Evolutionary conservation across 2,888 invertebrate genomes (phyloP).

Genomic region (Drosophila percnosoma): DNA sequence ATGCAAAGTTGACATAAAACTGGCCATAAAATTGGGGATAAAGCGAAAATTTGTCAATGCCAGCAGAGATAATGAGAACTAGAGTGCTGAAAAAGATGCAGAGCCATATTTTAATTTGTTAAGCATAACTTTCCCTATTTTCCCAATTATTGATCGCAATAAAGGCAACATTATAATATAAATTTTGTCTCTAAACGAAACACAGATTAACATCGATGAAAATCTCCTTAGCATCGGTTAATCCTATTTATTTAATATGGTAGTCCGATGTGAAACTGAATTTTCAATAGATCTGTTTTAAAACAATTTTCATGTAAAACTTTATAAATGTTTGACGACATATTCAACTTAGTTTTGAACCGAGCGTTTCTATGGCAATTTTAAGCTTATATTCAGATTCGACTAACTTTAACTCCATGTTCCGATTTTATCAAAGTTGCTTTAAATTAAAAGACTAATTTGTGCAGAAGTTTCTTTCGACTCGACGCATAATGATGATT

Average conservation of each 20-base stretch:
- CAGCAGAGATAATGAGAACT: no score
- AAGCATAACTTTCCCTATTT: not conserved
- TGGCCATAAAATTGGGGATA: no score
- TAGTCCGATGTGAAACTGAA: not conserved
- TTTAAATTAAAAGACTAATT: no score
- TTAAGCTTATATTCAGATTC: no score
- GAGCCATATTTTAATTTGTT: no score
- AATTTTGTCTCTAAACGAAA: not conserved
- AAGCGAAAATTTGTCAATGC: no score
- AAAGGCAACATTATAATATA: not conserved
- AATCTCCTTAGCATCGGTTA: not conserved
- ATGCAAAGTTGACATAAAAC: not conserved
- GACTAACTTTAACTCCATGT: no score
- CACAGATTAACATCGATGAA: not conserved
- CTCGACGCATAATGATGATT: not conserved
- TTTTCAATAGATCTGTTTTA: not conserved
- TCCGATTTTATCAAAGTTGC: no score
- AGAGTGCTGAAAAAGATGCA: no score
- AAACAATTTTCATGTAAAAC: not conserved
- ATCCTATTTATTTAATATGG: not conserved
- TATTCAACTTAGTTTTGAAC: not conserved
- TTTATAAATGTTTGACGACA: not conserved
- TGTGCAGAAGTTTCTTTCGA: not conserved
- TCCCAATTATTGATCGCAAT: not conserved
- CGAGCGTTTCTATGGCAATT: no score